Base-by-base conservation (phyloP, 2,113 vertebrate genomes). In the Rhinichthys klamathensis region DNA sequence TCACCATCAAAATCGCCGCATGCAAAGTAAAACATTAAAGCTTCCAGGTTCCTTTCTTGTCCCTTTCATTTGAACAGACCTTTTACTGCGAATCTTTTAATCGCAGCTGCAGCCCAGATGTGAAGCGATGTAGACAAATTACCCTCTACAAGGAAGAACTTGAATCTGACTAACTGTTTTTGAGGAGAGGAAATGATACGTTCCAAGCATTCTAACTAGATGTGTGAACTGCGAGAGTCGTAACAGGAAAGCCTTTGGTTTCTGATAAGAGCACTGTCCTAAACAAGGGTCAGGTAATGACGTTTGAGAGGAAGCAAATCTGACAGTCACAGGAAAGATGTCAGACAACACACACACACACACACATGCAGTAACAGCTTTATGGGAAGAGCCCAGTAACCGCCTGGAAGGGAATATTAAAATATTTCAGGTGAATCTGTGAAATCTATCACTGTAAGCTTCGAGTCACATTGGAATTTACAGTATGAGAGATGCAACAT, bases 181-280 rank as follows among this genome's bases (percentile, higher is more conserved):
- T 78, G 51, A 80, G 80, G 85, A 18, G 41, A 65, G 90, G 87
- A 92, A 91, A 90, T 89, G 85, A 90, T 89, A 18, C 85, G 93
- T 94, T 94, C 93, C 92, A 83, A 76, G n/a, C 91, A 95, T 95
- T 94, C 92, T 90, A 75, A 51, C 81, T 80, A 44, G n/a, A 88
- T 30, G 86, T 95, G 94, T 91, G 93, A 94, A 93, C 86, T 92
- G 82, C 89, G 88, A 72, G 86, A 84, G 87, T 84, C 90, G 87
- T 90, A 92, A 93, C 85, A 90, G 94, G 88, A 93, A 91, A 89
- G 75, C 88, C 77, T 65, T 6, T n/a, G 60, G 87, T 84, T 32
- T 61, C 23, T 70, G 30, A 83, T 91, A 60, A 88, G 89, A 83
- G 90, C 83, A 7, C 80, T 49, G 23, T 87, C 76, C 80, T 23